A percentile compares a stretch with the other conserved stretches of the same genome.
Evolutionary conservation across 2,888 invertebrate species (phyloP).

Genomic region (Oxystoma pomonae): DNA sequence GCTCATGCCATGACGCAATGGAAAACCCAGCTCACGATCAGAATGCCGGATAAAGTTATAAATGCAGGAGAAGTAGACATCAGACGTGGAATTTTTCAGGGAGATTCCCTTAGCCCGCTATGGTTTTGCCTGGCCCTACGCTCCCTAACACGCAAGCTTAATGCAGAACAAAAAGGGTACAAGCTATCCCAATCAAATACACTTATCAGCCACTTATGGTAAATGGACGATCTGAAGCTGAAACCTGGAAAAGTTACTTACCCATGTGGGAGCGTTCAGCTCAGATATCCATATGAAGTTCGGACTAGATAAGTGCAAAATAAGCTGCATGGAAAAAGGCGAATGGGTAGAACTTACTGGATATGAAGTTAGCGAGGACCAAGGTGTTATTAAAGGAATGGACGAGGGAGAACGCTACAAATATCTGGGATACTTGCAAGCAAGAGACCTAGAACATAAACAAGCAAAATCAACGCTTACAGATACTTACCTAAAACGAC

Average conservation of each 20-base stretch:
- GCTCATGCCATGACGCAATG: conserved; percentile 1
- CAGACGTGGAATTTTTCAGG: neutral
- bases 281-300: neutral
- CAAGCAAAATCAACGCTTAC: neutral
- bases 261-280: neutral
- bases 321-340: neutral
- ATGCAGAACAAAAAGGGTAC: neutral
- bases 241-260: neutral
- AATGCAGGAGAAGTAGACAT: neutral
- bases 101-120: no score
- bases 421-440: no score
- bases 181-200: no score
- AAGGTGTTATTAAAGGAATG: neutral
- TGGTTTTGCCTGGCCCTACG: no score
- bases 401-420: no score
- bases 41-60: no score
- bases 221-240: neutral
- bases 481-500: neutral
- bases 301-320: neutral
- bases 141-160: neutral
- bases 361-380: no score
- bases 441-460: neutral
- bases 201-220: neutral
- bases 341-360: neutral
- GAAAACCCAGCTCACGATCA: no score